A percentile compares a stretch with the other conserved stretches of the same genome.
These are phyloP conservation scores for Elymnias hypermnestra DNA, from an alignment of 1,140 invertebrate genomes.

Conservation along the genomic window DNA sequence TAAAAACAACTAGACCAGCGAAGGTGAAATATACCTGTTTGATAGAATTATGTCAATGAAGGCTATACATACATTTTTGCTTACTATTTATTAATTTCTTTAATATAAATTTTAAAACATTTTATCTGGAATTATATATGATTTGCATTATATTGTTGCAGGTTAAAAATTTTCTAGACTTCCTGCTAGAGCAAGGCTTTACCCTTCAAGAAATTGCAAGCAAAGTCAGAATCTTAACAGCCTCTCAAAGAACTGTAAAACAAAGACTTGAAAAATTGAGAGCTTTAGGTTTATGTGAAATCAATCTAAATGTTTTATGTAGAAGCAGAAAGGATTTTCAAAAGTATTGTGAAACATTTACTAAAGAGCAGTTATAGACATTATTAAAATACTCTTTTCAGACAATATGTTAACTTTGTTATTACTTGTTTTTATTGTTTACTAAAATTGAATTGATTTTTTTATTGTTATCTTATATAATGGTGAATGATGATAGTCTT, in stretches of 20 bases:
- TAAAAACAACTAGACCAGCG: constrained; percentile 50
- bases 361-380: constrained; percentile 7
- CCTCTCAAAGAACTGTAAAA: constrained; percentile 61
- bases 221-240: constrained; percentile 55
- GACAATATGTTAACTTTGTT: no score
- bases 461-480: no score
- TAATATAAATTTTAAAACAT: no score
- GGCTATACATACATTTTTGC: no score
- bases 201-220: constrained; percentile 53
- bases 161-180: constrained; percentile 65
- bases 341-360: constrained; percentile 55
- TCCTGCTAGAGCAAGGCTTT: constrained; percentile 59
- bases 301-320: constrained; percentile 68
- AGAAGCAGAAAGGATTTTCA: constrained; percentile 65
- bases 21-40: constrained; percentile 39
- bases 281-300: constrained; percentile 41
- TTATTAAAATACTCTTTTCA: no score
- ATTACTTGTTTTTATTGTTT: no score
- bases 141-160: constrained; percentile 45
- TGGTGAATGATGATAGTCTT: no score
- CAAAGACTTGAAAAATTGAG: constrained; percentile 50
- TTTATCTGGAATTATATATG: no score
- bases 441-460: no score
- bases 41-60: neutral
- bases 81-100: no score